Evolutionary conservation across 1,140 invertebrate genomes (phyloP).

Genomic region (Olivierus martensii): DNA sequence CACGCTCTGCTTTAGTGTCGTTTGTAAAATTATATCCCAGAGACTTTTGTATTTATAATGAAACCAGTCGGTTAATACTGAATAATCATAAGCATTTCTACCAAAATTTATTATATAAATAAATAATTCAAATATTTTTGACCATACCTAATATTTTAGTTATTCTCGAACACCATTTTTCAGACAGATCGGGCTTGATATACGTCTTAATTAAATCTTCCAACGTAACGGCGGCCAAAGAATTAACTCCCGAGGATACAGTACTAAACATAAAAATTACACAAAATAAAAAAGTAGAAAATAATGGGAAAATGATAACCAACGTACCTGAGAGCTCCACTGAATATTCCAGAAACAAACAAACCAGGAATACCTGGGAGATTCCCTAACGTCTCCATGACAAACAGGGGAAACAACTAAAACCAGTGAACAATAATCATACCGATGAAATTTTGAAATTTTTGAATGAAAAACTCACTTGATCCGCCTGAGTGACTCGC

Average conservation of each 20-base stretch:
- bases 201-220: slow-evolving; percentile 30
- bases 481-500: slow-evolving; percentile 27
- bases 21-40: no score
- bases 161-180: slow-evolving; percentile 24
- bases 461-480: slow-evolving; percentile 18
- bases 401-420: slow-evolving; percentile 35
- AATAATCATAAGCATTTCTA: no score
- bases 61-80: no score
- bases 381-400: slow-evolving; percentile 45
- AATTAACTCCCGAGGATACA: slow-evolving; percentile 34
- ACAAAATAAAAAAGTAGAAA: no score
- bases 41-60: no score
- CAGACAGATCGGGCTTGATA: slow-evolving; percentile 23
- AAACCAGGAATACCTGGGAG: slow-evolving; percentile 63
- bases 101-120: no score
- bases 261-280: no score
- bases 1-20: no score
- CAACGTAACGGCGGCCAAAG: slow-evolving; percentile 33
- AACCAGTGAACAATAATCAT: background rate
- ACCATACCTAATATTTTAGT: slow-evolving; percentile 26
- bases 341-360: slow-evolving; percentile 69
- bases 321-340: slow-evolving; percentile 51
- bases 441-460: no score
- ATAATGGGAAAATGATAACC: no score
- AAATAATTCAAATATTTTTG: no score